phyloP scores from a whole-genome alignment of 2,888 invertebrate genomes.

The Eucera pruinosa region DNA sequence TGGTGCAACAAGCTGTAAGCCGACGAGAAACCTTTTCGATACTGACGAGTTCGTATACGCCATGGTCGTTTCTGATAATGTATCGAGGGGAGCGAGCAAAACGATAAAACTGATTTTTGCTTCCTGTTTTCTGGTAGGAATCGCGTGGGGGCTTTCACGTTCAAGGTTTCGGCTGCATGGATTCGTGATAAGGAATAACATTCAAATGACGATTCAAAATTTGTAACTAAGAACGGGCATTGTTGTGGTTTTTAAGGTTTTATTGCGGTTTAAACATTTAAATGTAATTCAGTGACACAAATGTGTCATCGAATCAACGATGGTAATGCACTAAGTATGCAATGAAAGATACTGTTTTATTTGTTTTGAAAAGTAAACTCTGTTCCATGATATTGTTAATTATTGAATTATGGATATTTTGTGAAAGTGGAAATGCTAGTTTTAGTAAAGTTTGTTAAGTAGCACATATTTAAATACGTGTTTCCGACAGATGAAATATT shows the following conservation, averaged over 20 bases:
- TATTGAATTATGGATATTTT: too few relatives aligned
- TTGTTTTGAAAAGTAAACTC: too few relatives aligned
- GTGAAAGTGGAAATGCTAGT: too few relatives aligned
- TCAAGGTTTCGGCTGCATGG: slow-evolving; percentile 57
- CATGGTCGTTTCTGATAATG: slow-evolving; percentile 56
- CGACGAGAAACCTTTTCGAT: slow-evolving; percentile 31
- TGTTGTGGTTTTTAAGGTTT: neutral
- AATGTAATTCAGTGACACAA: neutral
- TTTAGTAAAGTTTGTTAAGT: too few relatives aligned
- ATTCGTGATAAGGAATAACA: slow-evolving; percentile 49
- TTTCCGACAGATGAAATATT: too few relatives aligned
- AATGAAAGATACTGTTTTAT: too few relatives aligned
- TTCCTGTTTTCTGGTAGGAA: slow-evolving; percentile 58
- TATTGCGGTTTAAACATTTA: neutral
- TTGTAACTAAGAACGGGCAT: neutral
- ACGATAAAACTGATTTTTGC: slow-evolving; percentile 70
- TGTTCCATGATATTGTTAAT: too few relatives aligned
- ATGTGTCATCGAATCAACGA: too few relatives aligned
- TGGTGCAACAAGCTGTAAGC: neutral
- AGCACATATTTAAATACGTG: too few relatives aligned
- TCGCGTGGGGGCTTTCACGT: slow-evolving; percentile 37
- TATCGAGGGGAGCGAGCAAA: slow-evolving; percentile 57
- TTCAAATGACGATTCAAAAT: slow-evolving; percentile 4
- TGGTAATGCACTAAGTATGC: too few relatives aligned
- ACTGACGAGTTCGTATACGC: slow-evolving; percentile 55